phyloP scores from a whole-genome alignment of 2,888 invertebrate species.

The Cryptophagus acutangulus region DNA sequence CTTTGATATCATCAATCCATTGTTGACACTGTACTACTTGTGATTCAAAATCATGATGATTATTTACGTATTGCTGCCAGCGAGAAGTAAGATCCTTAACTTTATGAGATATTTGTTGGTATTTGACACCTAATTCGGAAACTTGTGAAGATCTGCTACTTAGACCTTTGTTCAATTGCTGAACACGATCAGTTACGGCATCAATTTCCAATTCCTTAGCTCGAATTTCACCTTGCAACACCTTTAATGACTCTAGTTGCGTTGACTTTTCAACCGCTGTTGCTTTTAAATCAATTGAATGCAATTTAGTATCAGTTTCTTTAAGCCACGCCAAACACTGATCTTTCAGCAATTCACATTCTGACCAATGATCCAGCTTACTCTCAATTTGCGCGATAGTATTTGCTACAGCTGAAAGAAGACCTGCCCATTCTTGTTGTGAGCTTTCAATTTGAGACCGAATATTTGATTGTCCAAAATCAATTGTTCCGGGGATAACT shows the following conservation, averaged over 20 bases:
- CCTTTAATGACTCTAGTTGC: conserved; percentile 74
- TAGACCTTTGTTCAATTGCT: conserved; percentile 71
- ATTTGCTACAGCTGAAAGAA: conserved; percentile 69
- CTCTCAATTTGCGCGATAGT: conserved; percentile 75
- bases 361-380: conserved; percentile 86
- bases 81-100: conserved; percentile 86
- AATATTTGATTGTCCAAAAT: conserved; percentile 78
- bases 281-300: conserved; percentile 80
- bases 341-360: conserved; percentile 83
- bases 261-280: conserved; percentile 77
- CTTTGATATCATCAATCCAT: conserved; percentile 77
- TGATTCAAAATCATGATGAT: conserved; percentile 82
- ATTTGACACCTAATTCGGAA: conserved; percentile 86
- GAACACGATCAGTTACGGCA: conserved; percentile 85
- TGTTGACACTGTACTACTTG: conserved; percentile 72
- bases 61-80: conserved; percentile 88
- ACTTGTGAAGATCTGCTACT: conserved; percentile 76
- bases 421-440: conserved; percentile 85
- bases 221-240: conserved; percentile 79
- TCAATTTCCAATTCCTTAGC: conserved; percentile 92
- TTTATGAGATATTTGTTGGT: conserved; percentile 83
- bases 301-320: conserved; percentile 80
- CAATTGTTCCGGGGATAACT: conserved; percentile 81
- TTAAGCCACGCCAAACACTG: conserved; percentile 82
- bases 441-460: conserved; percentile 81